Base-by-base conservation (phyloP, 2,888 invertebrate species). In the Agrenia bidenticulata region DNA sequence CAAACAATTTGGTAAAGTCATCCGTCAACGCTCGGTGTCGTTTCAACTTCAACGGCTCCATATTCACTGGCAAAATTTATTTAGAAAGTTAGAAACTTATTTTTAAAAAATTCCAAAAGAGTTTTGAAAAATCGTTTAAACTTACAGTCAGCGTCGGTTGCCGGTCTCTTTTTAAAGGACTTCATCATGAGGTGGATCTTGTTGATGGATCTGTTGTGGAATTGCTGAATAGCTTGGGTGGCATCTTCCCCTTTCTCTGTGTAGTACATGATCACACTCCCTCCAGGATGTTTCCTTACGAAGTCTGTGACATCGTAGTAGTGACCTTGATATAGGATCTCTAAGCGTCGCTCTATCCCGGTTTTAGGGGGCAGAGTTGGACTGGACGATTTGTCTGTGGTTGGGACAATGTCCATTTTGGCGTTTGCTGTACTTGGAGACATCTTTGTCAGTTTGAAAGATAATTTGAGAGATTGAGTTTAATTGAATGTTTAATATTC, bases 1-100 rank as follows among this genome's bases (percentile, higher is more conserved):
- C n/a, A n/a, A n/a, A 72, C 2, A 74, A 49, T 57, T 74, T 70
- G 5, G 64, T 70, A 45, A 74, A 74, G 59, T 72, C 73, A 57
- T 68, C 72, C 7, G 68, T 72, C 15, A 73, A 54, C 11, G 69
- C 70, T 39, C 62, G 63, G 53, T 72, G 64, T 5, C 69, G 27
- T 32, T 73, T 68, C 23, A 63, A 51, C 63, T 68, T 61, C 24
- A 65, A 71, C 21, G 66, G 66, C n/a, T 67, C 65, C 23, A 61
- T 7, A 13, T 54, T 39, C 37, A 59, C 68, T 71, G 49, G 1
- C 53, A 15, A n/a, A n/a, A n/a, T n/a, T n/a, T n/a, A n/a, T n/a
- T n/a, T n/a, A n/a, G n/a, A n/a, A n/a, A n/a, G n/a, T n/a, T n/a
- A n/a, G n/a, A n/a, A n/a, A n/a, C n/a, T n/a, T n/a, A n/a, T n/a